phyloP scores from a whole-genome alignment of 2,113 vertebrate species.

The Syngnathus typhle region DNA sequence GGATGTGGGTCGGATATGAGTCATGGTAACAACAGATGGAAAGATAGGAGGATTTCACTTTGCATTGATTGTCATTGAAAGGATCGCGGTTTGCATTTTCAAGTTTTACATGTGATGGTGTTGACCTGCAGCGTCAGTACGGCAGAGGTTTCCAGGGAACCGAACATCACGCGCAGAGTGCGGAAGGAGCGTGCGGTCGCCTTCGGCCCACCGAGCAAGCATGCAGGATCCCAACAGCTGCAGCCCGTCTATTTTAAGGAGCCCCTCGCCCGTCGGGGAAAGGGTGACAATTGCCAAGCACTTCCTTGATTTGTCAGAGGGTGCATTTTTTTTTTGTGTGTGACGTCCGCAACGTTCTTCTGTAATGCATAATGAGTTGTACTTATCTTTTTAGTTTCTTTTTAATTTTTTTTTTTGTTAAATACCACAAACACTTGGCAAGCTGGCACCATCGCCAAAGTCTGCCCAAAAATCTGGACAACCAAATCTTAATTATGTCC shows the following conservation, averaged over 20 bases:
- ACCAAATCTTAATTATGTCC: conserved; percentile 21
- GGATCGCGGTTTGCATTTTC: not conserved
- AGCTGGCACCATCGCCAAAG: conserved; percentile 38
- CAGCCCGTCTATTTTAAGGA: conserved; percentile 65
- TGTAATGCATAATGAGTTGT: conserved; percentile 28
- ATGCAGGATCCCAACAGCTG: conserved; percentile 66
- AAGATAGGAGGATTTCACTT: not conserved
- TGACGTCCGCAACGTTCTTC: too few relatives aligned
- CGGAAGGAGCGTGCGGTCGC: not conserved
- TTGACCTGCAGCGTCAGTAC: not conserved
- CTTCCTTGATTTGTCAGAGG: conserved; percentile 27
- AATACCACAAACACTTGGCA: not conserved
- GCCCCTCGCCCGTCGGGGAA: conserved; percentile 33
- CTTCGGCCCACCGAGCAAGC: conserved; percentile 22
- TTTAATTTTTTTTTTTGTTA: not conserved
- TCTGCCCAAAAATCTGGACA: conserved; percentile 38
- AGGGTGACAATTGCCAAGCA: conserved; percentile 44
- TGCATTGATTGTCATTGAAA: not conserved
- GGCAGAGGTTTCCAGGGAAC: not conserved
- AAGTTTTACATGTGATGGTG: not conserved
- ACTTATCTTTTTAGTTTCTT: not conserved
- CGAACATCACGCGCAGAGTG: conserved; percentile 33
- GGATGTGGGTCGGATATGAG: not conserved
- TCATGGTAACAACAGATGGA: not conserved
- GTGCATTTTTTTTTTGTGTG: not conserved